Evolutionary conservation across 2,113 vertebrate genomes (phyloP), one percentile per base, ranked within the genome.

Genomic region (Abramis brama): DNA sequence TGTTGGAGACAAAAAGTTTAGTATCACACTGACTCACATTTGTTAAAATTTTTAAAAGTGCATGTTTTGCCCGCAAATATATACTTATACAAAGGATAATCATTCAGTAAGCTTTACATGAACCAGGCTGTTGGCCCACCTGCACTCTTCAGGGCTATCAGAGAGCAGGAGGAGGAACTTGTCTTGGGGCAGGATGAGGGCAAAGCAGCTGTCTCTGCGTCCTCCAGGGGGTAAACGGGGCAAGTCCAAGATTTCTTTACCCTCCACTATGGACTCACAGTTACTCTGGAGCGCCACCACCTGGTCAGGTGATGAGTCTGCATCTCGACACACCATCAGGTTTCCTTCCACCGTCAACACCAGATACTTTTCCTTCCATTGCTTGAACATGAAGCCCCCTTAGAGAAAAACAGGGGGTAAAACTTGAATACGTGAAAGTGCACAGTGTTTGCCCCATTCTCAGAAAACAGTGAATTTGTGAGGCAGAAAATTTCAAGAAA

Each of bases 351-450:
- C 45, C 0, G 94, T 95, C 75, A 96, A 90, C 2, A 95, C 91
- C 0, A 96, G 86, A 81, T 94, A 96, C 66, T 92, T 94, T 90
- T 96, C 95, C 89, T 96, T 96, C 96, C 96, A 96, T 88, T 96
- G 95, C 88, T 96, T 96, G 27, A 96, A 96, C 92, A 96, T 92
- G 87, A 96, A 96, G 27, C 96, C 96, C 0, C 95, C 96, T 96
- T 83, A 33, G 80, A 85, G 12, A 36, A 39, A 43, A 36, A 13
- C 23, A 71, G 33, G 12, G 12, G 15, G 66, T 1, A 70, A 36
- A 33, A 70, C 55, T 8, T 21, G 19, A 52, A 5, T 52, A 15
- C 13, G 1, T 17, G 50, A 57, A 57, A 57, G 6, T 57, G 52
- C 52, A 55, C 5, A 21, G 6, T 19, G 21, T 55, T 55, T 57